Conservation (phyloP, 1,140 invertebrate species). For the Amphibalanus amphitrite region DNA sequence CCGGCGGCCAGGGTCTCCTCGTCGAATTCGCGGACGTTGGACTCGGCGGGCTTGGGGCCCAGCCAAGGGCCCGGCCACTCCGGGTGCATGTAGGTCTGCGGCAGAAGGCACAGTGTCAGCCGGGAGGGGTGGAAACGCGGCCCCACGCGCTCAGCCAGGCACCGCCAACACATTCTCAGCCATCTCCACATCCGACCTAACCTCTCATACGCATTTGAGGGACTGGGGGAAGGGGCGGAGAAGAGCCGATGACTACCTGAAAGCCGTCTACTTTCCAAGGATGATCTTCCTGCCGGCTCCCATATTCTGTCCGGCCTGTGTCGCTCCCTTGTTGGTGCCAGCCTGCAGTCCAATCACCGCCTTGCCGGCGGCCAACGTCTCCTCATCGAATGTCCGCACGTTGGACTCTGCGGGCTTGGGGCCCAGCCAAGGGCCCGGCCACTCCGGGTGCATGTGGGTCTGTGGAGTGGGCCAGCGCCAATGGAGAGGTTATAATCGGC, state of each 20-base stretch:
- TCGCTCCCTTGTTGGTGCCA: slow-evolving; percentile 75
- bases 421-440: slow-evolving; percentile 63
- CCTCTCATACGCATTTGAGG: too few species aligned
- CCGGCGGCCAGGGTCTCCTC: slow-evolving; percentile 72
- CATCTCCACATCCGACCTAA: too few species aligned
- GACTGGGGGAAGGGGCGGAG: too few species aligned
- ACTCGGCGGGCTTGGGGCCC: slow-evolving; percentile 66
- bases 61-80: slow-evolving; percentile 71
- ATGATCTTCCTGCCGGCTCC: slow-evolving; percentile 71
- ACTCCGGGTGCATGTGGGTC: slow-evolving; percentile 75
- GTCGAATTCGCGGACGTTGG: slow-evolving; percentile 71
- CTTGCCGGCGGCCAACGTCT: slow-evolving; percentile 65
- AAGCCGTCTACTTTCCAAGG: slow-evolving; percentile 43
- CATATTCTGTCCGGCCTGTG: slow-evolving; percentile 72
- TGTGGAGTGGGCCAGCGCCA: slow-evolving; percentile 21
- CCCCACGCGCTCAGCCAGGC: too few species aligned
- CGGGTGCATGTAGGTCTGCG: slow-evolving; percentile 63
- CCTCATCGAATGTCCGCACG: slow-evolving; percentile 72
- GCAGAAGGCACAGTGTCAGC: not conserved
- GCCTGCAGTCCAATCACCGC: slow-evolving; percentile 77
- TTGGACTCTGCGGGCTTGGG: slow-evolving; percentile 70
- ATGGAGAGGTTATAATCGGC: too few species aligned
- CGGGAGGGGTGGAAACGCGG: too few species aligned
- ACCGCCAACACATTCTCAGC: too few species aligned
- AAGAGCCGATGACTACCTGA: not conserved